Evolutionary conservation across 1,140 invertebrate species (phyloP).

Genomic region (Aricia agestis): DNA sequence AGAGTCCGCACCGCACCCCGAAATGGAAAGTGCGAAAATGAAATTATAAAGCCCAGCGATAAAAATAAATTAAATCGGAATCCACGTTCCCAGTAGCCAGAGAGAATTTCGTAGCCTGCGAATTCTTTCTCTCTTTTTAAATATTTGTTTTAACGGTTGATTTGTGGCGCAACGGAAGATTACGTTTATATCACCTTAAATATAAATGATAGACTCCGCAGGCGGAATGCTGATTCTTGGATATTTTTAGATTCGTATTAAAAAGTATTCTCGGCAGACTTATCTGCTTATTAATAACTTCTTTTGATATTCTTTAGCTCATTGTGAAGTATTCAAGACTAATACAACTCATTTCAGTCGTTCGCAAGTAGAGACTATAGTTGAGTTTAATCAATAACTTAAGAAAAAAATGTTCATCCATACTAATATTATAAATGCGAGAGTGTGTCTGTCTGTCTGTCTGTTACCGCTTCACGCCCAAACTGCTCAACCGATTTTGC

Average conservation of each 20-base stretch:
- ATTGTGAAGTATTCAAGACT: not conserved
- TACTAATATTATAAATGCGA: no score
- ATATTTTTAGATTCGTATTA: conserved; percentile 1
- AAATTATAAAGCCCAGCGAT: conserved; percentile 75
- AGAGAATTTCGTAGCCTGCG: conserved; percentile 65
- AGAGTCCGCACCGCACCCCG: conserved; percentile 68
- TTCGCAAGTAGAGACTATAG: no score
- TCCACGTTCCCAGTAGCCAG: conserved; percentile 71
- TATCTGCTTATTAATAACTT: not conserved
- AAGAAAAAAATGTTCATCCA: no score
- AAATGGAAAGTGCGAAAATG: conserved; percentile 77
- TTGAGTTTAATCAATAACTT: no score
- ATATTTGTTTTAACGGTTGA: conserved; percentile 74
- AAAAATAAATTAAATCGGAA: conserved; percentile 77
- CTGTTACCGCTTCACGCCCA: no score
- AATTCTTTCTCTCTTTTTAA: conserved; percentile 70
- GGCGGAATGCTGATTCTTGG: conserved; percentile 2
- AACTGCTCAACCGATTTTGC: no score
- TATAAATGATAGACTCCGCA: not conserved
- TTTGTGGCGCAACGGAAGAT: conserved; percentile 70
- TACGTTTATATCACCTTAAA: conserved; percentile 34
- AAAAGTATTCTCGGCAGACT: not conserved
- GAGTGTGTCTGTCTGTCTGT: no score
- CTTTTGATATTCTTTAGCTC: not conserved
- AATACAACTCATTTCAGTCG: no score